These are phyloP conservation scores for Antechinus stuartii DNA, from an alignment of 2,113 vertebrate genomes.

Conservation along the genomic window DNA sequence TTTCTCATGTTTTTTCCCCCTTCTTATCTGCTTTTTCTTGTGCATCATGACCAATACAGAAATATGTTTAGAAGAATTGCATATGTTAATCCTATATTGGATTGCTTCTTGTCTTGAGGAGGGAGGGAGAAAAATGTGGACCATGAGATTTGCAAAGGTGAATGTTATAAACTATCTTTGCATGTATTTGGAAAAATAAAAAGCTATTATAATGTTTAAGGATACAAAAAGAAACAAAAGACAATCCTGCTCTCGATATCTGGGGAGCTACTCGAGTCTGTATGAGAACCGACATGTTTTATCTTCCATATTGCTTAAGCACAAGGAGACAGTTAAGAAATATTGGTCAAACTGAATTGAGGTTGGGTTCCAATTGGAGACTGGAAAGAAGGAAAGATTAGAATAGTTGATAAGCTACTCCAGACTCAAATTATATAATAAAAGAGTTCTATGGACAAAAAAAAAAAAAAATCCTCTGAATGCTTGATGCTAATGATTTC, in stretches of 20 bases:
- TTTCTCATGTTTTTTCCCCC: no score
- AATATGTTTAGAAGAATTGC: no score
- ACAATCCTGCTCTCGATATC: neutral
- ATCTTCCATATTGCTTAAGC: neutral
- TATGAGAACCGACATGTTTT: neutral
- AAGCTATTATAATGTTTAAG: no score
- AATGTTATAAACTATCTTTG: no score
- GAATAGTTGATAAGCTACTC: neutral
- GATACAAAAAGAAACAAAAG: neutral
- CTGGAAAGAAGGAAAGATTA: neutral
- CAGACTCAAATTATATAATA: neutral
- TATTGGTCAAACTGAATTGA: slow-evolving; percentile 18
- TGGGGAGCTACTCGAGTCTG: neutral
- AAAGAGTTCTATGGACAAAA: slow-evolving; percentile 43
- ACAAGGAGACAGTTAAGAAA: neutral
- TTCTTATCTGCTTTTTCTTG: no score
- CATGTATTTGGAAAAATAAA: no score
- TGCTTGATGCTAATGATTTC: slow-evolving; percentile 36
- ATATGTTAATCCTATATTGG: no score
- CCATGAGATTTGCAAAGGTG: no score
- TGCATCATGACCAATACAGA: no score
- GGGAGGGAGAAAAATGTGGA: no score
- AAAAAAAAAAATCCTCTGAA: neutral
- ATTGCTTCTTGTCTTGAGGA: no score
- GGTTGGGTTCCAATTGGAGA: slow-evolving; percentile 20